Conservation (phyloP, 1,140 invertebrate species). For the Asobara japonica region DNA sequence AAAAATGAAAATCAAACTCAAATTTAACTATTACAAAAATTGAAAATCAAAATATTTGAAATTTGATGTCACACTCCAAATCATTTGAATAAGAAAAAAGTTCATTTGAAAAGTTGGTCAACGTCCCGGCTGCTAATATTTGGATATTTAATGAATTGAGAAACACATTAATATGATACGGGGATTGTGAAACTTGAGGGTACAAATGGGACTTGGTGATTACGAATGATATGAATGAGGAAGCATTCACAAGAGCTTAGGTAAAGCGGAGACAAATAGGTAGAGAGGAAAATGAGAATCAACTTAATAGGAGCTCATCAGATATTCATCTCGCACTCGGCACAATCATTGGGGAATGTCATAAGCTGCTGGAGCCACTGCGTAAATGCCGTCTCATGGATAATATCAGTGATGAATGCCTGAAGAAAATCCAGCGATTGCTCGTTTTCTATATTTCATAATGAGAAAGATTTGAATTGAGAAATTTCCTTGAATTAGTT, state of each 20-base stretch:
- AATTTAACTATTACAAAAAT: no score
- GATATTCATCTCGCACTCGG: slow-evolving; percentile 38
- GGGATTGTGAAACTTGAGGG: no score
- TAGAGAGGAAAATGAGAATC: slow-evolving; percentile 21
- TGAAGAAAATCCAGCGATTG: slow-evolving; percentile 2
- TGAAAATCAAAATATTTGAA: no score
- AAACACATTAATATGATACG: no score
- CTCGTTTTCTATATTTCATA: not conserved
- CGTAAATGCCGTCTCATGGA: slow-evolving; percentile 4
- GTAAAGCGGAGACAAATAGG: slow-evolving; percentile 14
- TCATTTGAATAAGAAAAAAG: no score
- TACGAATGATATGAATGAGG: slow-evolving; percentile 17
- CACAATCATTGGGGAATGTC: slow-evolving; percentile 43
- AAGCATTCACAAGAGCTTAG: not conserved
- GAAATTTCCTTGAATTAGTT: no score
- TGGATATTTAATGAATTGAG: no score
- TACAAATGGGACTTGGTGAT: slow-evolving; percentile 4
- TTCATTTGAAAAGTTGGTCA: no score
- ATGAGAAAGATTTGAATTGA: slow-evolving; percentile 4
- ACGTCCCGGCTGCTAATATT: no score
- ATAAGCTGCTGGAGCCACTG: slow-evolving; percentile 37
- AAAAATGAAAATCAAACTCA: no score
- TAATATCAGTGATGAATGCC: slow-evolving; percentile 16
- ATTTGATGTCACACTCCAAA: no score
- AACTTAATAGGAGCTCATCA: slow-evolving; percentile 37